These are phyloP conservation scores for Drosophila rhopaloa DNA, from an alignment of 1,140 invertebrate species.

Conservation along the genomic window DNA sequence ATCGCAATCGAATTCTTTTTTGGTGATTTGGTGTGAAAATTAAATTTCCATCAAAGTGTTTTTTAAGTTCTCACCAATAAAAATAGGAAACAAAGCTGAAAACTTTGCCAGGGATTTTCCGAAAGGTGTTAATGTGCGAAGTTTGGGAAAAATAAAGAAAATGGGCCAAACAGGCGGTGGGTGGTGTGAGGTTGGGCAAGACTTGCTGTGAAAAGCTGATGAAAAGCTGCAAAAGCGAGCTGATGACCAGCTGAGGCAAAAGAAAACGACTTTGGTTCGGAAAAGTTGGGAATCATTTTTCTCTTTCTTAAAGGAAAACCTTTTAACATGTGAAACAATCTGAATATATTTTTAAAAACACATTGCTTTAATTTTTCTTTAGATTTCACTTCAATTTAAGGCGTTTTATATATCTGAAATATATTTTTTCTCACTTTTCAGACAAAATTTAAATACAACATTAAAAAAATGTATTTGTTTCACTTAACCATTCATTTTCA, in stretches of 20 bases:
- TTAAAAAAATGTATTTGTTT: too few relatives aligned
- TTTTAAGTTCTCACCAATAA: conserved; percentile 16
- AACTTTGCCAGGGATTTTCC: conserved; percentile 14
- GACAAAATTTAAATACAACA: too few relatives aligned
- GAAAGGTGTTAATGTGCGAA: conserved; percentile 37
- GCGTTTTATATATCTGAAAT: too few relatives aligned
- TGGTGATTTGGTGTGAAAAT: conserved; percentile 10
- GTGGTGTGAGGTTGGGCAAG: conserved; percentile 16
- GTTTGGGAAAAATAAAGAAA: conserved; percentile 1
- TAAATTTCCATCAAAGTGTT: conserved; percentile 3
- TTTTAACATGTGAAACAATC: neutral
- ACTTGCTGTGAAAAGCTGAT: conserved; percentile 18
- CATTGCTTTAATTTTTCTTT: too few relatives aligned
- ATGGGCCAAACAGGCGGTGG: conserved; percentile 3
- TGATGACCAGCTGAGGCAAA: conserved; percentile 18
- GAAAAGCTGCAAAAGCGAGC: conserved; percentile 19
- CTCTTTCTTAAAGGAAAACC: neutral
- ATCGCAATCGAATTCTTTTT: conserved; percentile 2
- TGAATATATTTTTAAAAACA: neutral
- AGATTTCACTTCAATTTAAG: too few relatives aligned
- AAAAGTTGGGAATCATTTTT: conserved; percentile 9
- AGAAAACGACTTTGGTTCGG: neutral
- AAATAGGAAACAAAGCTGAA: conserved; percentile 14
- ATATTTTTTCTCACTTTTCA: too few relatives aligned
- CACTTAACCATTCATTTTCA: too few relatives aligned